Conservation (phyloP, 1,140 invertebrate species). For the Rhizoglyphus robini region DNA sequence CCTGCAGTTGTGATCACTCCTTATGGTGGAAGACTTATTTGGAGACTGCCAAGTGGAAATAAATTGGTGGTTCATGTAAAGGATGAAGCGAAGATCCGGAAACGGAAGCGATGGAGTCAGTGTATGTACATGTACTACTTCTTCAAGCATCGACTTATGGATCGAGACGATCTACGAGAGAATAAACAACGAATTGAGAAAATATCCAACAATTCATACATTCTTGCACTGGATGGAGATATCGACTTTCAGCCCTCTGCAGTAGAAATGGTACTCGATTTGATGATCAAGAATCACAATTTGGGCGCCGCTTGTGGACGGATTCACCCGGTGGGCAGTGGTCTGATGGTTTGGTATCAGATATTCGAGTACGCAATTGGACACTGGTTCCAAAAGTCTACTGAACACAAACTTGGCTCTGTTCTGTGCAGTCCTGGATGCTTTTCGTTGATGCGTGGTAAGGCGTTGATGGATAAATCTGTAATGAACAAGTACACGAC, state of each 20-base stretch:
- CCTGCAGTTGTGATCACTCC: constrained; percentile 82
- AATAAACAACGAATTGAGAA: constrained; percentile 32
- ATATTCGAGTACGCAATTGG: constrained; percentile 52
- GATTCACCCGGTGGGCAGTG: constrained; percentile 90
- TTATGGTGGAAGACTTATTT: constrained; percentile 83
- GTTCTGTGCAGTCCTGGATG: constrained; percentile 49
- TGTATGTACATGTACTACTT: constrained; percentile 56
- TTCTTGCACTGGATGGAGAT: constrained; percentile 93
- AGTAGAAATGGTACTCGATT: constrained; percentile 81
- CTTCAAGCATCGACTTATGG: constrained; percentile 42
- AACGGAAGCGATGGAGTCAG: constrained; percentile 29
- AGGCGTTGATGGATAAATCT: constrained; percentile 47
- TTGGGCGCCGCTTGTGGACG: constrained; percentile 94
- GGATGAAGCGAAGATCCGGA: constrained; percentile 89
- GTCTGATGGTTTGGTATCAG: constrained; percentile 52
- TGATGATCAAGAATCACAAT: constrained; percentile 97
- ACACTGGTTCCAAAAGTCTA: constrained; percentile 53
- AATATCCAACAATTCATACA: constrained; percentile 38
- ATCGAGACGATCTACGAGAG: constrained; percentile 32
- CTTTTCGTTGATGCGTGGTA: constrained; percentile 44
- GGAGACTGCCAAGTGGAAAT: constrained; percentile 89
- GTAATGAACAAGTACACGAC: constrained; percentile 46
- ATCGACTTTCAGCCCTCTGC: constrained; percentile 96
- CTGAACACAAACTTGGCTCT: constrained; percentile 51
- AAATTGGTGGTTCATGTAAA: constrained; percentile 95